Conservation (phyloP, 2,113 vertebrate genomes). For the Elephantulus edwardii region DNA sequence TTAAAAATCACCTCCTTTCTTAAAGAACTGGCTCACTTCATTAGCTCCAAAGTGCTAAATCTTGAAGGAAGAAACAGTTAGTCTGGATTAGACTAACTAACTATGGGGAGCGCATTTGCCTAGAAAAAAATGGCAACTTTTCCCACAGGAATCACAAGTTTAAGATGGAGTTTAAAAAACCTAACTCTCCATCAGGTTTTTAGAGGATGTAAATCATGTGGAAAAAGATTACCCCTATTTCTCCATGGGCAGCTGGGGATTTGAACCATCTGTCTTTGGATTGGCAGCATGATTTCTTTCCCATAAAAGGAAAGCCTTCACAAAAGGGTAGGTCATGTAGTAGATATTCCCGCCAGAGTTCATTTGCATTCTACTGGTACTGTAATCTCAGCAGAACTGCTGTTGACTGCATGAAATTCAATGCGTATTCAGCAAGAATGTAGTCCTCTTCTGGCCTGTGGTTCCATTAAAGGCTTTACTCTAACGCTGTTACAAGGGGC, state of each 20-base stretch:
- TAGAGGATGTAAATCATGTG: too few species aligned
- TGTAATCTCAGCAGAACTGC: background rate
- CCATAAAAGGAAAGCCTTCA: background rate
- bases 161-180: background rate
- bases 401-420: slow-evolving; percentile 36
- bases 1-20: background rate
- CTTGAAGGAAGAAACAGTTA: background rate
- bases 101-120: background rate
- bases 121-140: background rate
- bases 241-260: too few species aligned
- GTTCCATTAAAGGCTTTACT: slow-evolving; percentile 76
- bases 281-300: too few species aligned
- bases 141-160: background rate
- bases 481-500: slow-evolving; percentile 81
- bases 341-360: background rate
- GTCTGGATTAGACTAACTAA: background rate
- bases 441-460: slow-evolving; percentile 65
- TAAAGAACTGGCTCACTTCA: background rate
- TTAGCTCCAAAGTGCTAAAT: background rate
- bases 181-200: too few species aligned
- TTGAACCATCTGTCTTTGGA: too few species aligned
- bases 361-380: background rate
- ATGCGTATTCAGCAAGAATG: slow-evolving; percentile 69
- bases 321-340: background rate
- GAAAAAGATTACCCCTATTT: too few species aligned